Base-by-base conservation (phyloP, 1,140 invertebrate species). In the Leucophenga varia region DNA sequence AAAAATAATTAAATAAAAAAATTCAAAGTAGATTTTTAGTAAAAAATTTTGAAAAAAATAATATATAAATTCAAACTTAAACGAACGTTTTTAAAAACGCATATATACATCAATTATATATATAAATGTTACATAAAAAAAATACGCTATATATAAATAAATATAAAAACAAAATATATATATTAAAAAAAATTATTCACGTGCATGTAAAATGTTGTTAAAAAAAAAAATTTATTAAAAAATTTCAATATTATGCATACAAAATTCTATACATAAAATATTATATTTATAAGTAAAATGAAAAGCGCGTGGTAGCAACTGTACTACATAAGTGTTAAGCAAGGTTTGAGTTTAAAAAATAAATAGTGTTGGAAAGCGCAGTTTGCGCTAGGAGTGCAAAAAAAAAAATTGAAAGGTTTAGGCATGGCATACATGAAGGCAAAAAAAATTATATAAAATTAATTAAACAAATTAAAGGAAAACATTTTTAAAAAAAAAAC, bases 61-160 rank as follows among this genome's bases (percentile, higher is more conserved):
- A 22, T 32, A 45, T 34, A 35, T 40, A 45, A 22, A 44, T 48
- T 55, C 47, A 59, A 61, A 59, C 65, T 64, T 59, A 40, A 51
- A 47, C 31, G 18, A 42, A 28, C 55, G 48, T 57, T 59, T 39
- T 55, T 30, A 53, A 35, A 59, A 49, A 44, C 34, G 14, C 6
- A 3, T 47, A 47, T 43, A 64, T 45, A 35, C 53, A 47, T 55
- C 36, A 25, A 6, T 25, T 25, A 25, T 6, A 6, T 65, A 58
- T 61, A 63, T 63, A 48, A 61, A 52, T 61, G 63, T 63, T 67
- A 67, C 39, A 59, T 38, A 50, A 52, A 57, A 49, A 47, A 37
- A 50, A 17, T 31, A 25, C 10, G 22, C 10, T 46, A 50, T 41
- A 34, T 35, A 44, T 28, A 45, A 16, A 28, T 8, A 8, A 34